Conservation (phyloP, 2,113 vertebrate species). For the Gymnogyps californianus region DNA sequence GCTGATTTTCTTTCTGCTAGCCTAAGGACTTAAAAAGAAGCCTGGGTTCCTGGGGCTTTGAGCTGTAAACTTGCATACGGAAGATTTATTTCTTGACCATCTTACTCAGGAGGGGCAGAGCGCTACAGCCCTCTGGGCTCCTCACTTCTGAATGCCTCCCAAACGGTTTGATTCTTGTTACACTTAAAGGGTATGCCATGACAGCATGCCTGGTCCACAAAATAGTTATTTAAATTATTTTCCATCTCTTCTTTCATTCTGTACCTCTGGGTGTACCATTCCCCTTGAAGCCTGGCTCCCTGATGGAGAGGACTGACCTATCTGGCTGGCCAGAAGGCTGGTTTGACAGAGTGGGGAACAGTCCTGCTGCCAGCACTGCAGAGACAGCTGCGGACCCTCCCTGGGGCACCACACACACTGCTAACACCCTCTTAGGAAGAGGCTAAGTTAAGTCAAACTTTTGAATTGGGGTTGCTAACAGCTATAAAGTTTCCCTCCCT, state of each 20-base stretch:
- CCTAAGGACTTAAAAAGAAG: not conserved
- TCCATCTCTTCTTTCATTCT: not conserved
- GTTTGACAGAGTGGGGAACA: not conserved
- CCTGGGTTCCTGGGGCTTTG: not conserved
- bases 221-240: not conserved
- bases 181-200: not conserved
- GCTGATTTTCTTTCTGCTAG: not conserved
- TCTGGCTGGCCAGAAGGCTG: not conserved
- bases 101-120: not conserved
- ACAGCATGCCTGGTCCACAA: not conserved
- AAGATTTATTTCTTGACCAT: not conserved
- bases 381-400: not conserved
- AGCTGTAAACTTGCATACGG: not conserved
- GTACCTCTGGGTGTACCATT: not conserved
- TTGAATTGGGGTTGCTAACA: not conserved
- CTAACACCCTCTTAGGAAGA: not conserved
- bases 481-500: not conserved
- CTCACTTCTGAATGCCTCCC: not conserved
- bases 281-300: not conserved
- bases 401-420: not conserved
- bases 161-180: not conserved
- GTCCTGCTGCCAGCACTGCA: not conserved
- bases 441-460: not conserved
- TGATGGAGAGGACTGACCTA: not conserved
- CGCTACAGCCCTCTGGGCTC: not conserved